A percentile compares a stretch with the other conserved stretches of the same genome.
These are phyloP conservation scores for Pachypsylla venusta DNA, from an alignment of 1,140 invertebrate species.

Conservation along the genomic window DNA sequence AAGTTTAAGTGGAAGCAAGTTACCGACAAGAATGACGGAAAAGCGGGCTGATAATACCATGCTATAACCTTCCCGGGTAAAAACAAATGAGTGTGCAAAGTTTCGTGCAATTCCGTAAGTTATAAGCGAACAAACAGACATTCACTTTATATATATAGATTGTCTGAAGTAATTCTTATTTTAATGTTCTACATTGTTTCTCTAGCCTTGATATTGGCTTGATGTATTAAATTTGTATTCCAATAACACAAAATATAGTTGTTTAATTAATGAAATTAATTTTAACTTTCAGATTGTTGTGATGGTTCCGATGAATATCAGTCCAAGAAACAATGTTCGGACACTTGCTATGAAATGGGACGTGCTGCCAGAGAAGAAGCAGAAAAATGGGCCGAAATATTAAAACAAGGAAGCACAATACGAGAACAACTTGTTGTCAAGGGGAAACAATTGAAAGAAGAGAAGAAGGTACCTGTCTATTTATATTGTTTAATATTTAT, in stretches of 20 bases:
- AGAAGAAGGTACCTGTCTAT: constrained; percentile 40
- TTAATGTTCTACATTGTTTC: too few species aligned
- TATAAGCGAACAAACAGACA: too few species aligned
- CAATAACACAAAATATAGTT: background rate
- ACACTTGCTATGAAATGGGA: constrained; percentile 73
- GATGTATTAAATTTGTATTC: background rate
- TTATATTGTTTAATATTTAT: constrained; percentile 2
- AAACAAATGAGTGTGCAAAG: too few species aligned
- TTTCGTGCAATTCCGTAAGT: too few species aligned
- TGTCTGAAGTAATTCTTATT: too few species aligned
- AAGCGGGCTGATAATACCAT: too few species aligned
- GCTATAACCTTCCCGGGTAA: too few species aligned
- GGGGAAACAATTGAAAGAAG: constrained; percentile 55
- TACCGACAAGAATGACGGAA: too few species aligned
- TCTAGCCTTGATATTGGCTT: too few species aligned
- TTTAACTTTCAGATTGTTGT: constrained; percentile 64
- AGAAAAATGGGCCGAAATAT: constrained; percentile 50
- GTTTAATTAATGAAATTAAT: background rate
- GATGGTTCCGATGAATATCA: constrained; percentile 87
- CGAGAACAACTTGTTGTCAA: constrained; percentile 56
- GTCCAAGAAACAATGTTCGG: constrained; percentile 44
- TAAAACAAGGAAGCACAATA: constrained; percentile 59
- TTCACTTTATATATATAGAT: too few species aligned
- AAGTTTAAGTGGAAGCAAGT: too few species aligned
- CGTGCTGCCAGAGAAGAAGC: constrained; percentile 57